Base-by-base conservation (phyloP, 2,113 vertebrate genomes). In the Ceratotherium simum region DNA sequence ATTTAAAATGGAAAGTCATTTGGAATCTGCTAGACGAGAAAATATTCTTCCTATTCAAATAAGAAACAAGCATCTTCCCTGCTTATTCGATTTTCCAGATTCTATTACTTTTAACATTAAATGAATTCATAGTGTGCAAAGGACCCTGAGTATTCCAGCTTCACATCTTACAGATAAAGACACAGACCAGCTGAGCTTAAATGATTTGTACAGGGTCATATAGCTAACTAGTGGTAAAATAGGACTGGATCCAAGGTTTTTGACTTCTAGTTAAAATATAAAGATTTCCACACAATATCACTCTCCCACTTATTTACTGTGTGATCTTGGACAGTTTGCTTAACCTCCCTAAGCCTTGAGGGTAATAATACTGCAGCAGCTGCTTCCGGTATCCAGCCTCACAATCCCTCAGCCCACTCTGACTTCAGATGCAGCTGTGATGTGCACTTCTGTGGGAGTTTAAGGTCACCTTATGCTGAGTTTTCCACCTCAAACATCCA, bases 1-100 rank as follows among this genome's bases (percentile, higher is more conserved):
- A n/a, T 92, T 85, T 90, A 90, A 93, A 95, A 91, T 90, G 58
- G 83, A 95, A 94, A 95, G 80, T 93, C 72, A 82, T 81, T 96
- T 89, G 54, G 33, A 94, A 39, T 89, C 39, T 48, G 7, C 67
- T 82, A 80, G 62, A 91, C 91, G 21, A 78, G 29, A 94, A 95
- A 89, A 75, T 75, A 72, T 64, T 81, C 31, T 79, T 90, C 83
- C 78, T 93, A 42, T 36, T 94, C 46, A 94, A 76, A 21, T 70
- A 89, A 73, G 56, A 91, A 78, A 67, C 14, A 65, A 73, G 12
- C 18, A 25, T 69, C 67, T 88, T 92, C 23, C 17, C 10, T 51
- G 46, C 31, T 72, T 81, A 58, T 80, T 78, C 64, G 5, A 29
- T 73, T 91, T 75, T 91, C 64, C 60, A 46, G 11, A 90, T 56